phyloP scores from a whole-genome alignment of 1,140 invertebrate species.

The Eumeta japonica region DNA sequence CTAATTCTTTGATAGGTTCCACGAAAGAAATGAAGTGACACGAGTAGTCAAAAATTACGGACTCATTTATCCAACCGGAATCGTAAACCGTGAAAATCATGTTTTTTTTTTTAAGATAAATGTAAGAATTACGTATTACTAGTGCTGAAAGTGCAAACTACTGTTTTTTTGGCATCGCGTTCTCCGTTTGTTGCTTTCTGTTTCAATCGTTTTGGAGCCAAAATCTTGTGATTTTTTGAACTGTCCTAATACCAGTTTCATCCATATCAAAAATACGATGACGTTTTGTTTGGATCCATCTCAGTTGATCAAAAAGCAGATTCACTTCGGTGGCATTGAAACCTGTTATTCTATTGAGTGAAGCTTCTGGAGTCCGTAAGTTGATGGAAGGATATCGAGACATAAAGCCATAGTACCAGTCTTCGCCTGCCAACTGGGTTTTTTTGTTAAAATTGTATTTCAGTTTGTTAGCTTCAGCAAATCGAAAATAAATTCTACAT shows the following conservation, averaged over 20 bases:
- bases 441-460: conserved; percentile 10
- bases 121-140: conserved; percentile 11
- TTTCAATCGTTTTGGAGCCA: conserved; percentile 11
- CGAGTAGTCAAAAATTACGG: conserved; percentile 9
- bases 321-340: no score
- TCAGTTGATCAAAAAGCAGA: no score
- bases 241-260: conserved; percentile 38
- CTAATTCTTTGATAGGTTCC: conserved; percentile 4
- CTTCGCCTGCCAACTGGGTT: conserved; percentile 8
- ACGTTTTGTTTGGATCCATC: no score
- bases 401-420: no score
- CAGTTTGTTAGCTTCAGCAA: no score
- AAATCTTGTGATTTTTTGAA: conserved; percentile 17
- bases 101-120: conserved; percentile 12
- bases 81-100: conserved; percentile 10
- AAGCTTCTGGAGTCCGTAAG: conserved; percentile 6
- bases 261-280: no score
- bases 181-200: conserved; percentile 4
- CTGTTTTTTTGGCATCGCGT: no score
- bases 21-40: conserved; percentile 11
- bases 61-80: conserved; percentile 12
- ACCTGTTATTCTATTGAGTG: conserved; percentile 7
- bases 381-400: conserved; percentile 5
- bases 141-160: no score
- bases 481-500: conserved; percentile 11